Evolutionary conservation across 2,888 invertebrate species (phyloP), one percentile per base, ranked within the genome.

Genomic region (Heterodera filipjevi): DNA sequence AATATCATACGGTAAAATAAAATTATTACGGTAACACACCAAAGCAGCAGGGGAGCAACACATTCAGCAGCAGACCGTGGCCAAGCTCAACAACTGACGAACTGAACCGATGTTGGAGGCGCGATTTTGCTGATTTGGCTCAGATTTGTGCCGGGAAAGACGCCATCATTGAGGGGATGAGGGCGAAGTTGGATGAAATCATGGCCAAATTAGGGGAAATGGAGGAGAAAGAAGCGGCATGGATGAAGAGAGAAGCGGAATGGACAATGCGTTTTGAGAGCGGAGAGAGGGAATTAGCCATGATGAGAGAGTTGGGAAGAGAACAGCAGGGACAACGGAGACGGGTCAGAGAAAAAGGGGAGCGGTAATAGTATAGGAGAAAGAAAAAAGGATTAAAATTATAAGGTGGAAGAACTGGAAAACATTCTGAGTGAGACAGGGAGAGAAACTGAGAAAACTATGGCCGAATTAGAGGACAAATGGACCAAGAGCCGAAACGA

Each of bases 121-220:
- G 85, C 79, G 86, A 87, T 64, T 87, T 87, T 78, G 82, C 86
- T 27, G 87, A 87, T 81, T 80, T 86, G 78, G 84, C 85, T 8
- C 79, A 82, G 30, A 86, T 87, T 64, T 85, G 86, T 1, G 84
- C 84, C 6, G 87, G 83, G 19, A 87, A 87, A 74, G 87, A 87
- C 78, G 79, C 84, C 19, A 84, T 87, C 32, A 87, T 87, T 76
- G 85, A 87, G n/a, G 77, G 79, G 22, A 84, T 85, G 68, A 80
- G 87, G 66, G 81, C 84, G 44, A 84, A 87, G 78, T 80, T 86
- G 1, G 68, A 71, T 3, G 72, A 44, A 12, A 44, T 74, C 3
- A 77, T 14, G 22, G 46, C 32, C 1, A 77, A 81, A 44, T 35
- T 81, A 32, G 80, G 77, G 10, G 3, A 59, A 46, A 30, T 59